A percentile compares a stretch with the other conserved stretches of the same genome.
phyloP scores from a whole-genome alignment of 2,113 vertebrate species.

The Sigmodon hispidus region DNA sequence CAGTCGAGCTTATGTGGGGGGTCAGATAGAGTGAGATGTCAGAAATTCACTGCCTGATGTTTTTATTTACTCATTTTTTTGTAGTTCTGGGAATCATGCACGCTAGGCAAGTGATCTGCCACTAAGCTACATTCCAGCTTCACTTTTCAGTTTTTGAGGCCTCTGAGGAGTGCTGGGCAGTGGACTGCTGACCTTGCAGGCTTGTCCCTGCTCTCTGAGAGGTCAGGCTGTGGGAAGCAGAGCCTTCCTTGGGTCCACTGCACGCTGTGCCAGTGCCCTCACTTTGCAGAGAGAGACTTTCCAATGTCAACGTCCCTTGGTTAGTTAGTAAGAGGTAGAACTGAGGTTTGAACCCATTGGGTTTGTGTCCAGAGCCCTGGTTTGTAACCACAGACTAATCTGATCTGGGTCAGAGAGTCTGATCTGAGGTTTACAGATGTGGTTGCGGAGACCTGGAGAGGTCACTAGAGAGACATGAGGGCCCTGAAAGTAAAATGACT shows the following conservation, averaged over 20 bases:
- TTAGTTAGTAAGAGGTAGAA: neutral
- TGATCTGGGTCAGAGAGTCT: neutral
- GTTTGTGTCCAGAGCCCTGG: neutral
- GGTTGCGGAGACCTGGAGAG: neutral
- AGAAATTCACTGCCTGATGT: neutral
- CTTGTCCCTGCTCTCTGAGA: neutral
- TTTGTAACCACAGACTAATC: neutral
- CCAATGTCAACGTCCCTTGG: neutral
- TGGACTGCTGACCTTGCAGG: neutral
- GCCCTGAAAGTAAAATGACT: neutral
- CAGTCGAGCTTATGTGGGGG: neutral
- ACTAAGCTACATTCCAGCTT: neutral
- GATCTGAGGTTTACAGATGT: neutral
- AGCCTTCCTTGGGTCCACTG: neutral
- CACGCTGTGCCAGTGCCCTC: neutral
- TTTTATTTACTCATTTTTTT: neutral
- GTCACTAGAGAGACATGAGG: neutral
- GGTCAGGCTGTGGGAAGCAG: neutral
- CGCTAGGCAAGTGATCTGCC: neutral
- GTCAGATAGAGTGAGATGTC: neutral
- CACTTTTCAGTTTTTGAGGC: neutral
- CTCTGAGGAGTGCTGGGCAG: neutral
- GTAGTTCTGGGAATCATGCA: no score
- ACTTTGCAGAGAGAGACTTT: neutral
- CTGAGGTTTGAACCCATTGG: neutral